Conservation (phyloP, 2,888 invertebrate genomes). For the Xestoiulus laeticollis region DNA sequence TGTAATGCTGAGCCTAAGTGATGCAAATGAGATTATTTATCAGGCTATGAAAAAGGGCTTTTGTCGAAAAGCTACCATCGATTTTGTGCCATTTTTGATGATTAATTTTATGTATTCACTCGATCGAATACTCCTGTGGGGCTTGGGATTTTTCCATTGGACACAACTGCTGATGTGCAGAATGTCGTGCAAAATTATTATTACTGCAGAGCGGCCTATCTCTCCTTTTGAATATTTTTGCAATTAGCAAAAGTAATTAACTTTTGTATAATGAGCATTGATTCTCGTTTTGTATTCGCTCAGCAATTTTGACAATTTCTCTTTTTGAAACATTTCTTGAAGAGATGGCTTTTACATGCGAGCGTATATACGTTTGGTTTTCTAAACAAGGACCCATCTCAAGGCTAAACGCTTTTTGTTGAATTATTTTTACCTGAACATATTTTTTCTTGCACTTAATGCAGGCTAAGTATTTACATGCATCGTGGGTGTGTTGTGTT, state of each 20-base stretch:
- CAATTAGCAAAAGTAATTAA: neutral
- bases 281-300: neutral
- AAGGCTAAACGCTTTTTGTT: neutral
- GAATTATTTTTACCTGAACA: neutral
- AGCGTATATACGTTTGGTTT: neutral
- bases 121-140: neutral
- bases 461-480: neutral
- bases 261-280: neutral
- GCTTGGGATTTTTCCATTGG: neutral
- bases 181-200: neutral
- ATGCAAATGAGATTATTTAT: conserved; percentile 30
- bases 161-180: neutral
- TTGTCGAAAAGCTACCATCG: conserved; percentile 15
- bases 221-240: neutral
- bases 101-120: neutral
- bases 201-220: neutral
- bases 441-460: neutral
- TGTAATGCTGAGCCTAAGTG: neutral
- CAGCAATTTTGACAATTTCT: neutral
- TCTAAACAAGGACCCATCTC: neutral
- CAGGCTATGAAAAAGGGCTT: neutral
- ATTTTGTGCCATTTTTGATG: neutral
- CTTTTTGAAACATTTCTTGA: neutral
- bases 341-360: neutral
- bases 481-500: neutral